Base-by-base conservation (phyloP, 2,113 vertebrate genomes). In the Hassar affinis region DNA sequence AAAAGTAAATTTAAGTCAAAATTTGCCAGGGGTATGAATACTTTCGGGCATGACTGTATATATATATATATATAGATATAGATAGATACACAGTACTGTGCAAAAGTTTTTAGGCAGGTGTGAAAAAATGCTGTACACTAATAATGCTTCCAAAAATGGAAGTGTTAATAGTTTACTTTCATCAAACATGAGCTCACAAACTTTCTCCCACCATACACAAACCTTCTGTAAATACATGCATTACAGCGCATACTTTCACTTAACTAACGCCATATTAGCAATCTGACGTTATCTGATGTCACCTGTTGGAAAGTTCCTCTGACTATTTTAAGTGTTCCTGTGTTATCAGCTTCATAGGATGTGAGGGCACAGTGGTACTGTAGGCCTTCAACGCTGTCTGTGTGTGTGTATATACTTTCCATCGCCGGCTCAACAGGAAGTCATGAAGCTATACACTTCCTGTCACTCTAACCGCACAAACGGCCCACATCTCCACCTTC, bases 341-440 rank as follows among this genome's bases (percentile, higher is more conserved):
- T 79, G 74, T 54, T 51, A 35, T 56, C 61, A 11, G 5, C 25
- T 22, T 47, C 56, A 62, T 77, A 49, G 54, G 52, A 71, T 45
- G 45, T 64, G 52, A 33, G 64, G 75, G 76, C 82, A 57, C 75
- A 27, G 38, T n/a, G 27, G 6, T 33, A 38, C n/a, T 49, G 38
- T 27, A 68, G 22, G 51, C 62, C 54, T 75, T 56, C 20, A 54
- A 42, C 57, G 22, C 57, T 22, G 9, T 80, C 6, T 66, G 15
- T n/a, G 12, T 87, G 42, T 82, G 74, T 54, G 77, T 79, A 78
- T 52, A n/a, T 74, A 79, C 68, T 83, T 81, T 83, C 84, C 66
- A 81, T 47, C 64, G 54, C 80, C 78, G 82, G 69, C 80, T 80
- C 61, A 51, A 83, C 80, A 88, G 85, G 85, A 87, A 85, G 81